Evolutionary conservation across 2,888 invertebrate genomes (phyloP).

Genomic region (Globia sparganii): DNA sequence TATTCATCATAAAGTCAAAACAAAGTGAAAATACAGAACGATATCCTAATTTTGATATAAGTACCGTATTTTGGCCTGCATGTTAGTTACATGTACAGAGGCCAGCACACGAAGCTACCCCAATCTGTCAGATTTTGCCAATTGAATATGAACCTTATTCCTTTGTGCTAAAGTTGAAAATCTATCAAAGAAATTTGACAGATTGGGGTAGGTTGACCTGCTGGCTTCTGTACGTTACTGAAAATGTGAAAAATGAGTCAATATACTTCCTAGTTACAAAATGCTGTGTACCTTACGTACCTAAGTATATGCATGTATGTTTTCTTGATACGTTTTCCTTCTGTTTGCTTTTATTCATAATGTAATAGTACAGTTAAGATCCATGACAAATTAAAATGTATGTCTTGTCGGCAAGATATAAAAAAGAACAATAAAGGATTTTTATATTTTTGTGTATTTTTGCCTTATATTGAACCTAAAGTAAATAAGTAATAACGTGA

Average conservation of each 20-base stretch:
- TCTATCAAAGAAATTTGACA: too few species aligned
- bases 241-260: neutral
- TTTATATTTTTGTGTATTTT: constrained; percentile 17
- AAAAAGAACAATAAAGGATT: constrained; percentile 40
- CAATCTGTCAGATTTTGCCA: too few species aligned
- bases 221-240: too few species aligned
- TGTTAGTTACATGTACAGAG: neutral
- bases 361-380: constrained; percentile 33
- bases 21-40: neutral
- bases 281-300: neutral
- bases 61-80: neutral
- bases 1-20: neutral
- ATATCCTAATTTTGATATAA: neutral
- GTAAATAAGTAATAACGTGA: neutral
- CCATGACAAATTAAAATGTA: constrained; percentile 49
- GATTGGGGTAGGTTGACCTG: too few species aligned
- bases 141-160: too few species aligned
- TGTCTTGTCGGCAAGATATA: constrained; percentile 32
- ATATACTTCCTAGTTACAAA: constrained; percentile 2
- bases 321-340: constrained; percentile 13
- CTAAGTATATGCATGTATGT: neutral
- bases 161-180: too few species aligned
- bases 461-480: neutral
- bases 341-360: constrained; percentile 10
- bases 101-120: too few species aligned